Evolutionary conservation across 2,888 invertebrate genomes (phyloP), one percentile per base, ranked within the genome.

Genomic region (Pachliopta kotzebuea): DNA sequence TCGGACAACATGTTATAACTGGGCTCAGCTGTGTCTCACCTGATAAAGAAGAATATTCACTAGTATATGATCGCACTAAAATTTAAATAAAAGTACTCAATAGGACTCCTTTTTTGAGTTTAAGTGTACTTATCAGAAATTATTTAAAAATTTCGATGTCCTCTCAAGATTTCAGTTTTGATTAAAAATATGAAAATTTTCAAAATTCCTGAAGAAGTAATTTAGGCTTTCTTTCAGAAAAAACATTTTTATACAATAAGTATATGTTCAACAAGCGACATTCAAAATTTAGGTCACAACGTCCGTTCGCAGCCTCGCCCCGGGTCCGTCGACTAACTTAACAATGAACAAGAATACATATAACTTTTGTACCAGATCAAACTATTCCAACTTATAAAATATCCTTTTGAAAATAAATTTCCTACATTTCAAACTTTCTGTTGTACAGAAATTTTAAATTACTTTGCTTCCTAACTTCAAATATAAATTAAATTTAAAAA

Each of bases 1-100:
- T 93, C 26, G 97, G 97, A 0, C 97, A 96, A 80, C 96, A 95
- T 73, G 96, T 93, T 65, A 98, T 94, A 62, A 98, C 95, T 4
- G 97, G 96, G 78, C 97, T 96, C 65, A 98, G 93, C 76, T 97
- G 95, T 4, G 96, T 96, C 74, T 91, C 90, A 71, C 90, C 92
- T 92, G 45, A 45, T 14, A 18, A 45, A 45, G 6, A 45, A 18
- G n/a, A n/a, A 8, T 45, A 45, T 45, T 45, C n/a, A 45, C 4
- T 45, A n/a, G n/a, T 45, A 45, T 45, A n/a, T 45, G 18, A n/a
- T n/a, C 18, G 45, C 8, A 11, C 0, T 45, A 7, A 45, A 45
- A n/a, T 45, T 45, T 45, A n/a, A 18, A n/a, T n/a, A n/a, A n/a
- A n/a, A n/a, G n/a, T n/a, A n/a, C n/a, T n/a, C n/a, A n/a, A n/a